Evolutionary conservation across 2,113 vertebrate genomes (phyloP), one percentile per base, ranked within the genome.

Genomic region (Holacanthus passer): DNA sequence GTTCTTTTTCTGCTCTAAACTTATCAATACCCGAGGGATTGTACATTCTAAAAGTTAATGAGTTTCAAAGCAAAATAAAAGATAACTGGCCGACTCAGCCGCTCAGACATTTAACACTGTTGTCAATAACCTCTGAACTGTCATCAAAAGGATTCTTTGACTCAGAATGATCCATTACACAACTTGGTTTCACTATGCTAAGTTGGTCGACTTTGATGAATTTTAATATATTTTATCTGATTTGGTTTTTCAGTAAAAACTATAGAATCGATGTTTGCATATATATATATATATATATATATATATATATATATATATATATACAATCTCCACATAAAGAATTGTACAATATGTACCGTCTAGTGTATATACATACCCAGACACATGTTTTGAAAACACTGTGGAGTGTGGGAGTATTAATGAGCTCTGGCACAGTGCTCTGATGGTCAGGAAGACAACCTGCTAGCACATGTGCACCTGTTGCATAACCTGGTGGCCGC

Each of bases 381-480:
- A 76, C 85, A 87, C 84, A 86, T 89, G 81, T 87, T 91, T 82
- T 87, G 73, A 73, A 83, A 82, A 86, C 72, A 76, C 53, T 43
- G 77, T 73, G 88, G 70, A 82, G 81, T 79, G 87, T 91, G 82
- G 85, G 84, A 32, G 82, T 84, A 86, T 85, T 87, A 83, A 91
- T 83, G 79, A 88, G 81, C 84, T 76, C 75, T 4, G 43, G 50
- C 59, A 52, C 47, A 45, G 67, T 60, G 84, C 80, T 65, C 56
- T 22, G 59, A 55, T 69, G 77, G 87, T 89, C 89, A 87, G 81
- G 76, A 53, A 89, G 83, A 92, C 87, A 90, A 90, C 87, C 91
- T 88, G 90, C 88, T 62, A 79, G 88, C 91, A 92, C 94, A 92
- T 95, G 94, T 92, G 92, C 93, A 95, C 95, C 93, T 95, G 95